Evolutionary conservation across 2,113 vertebrate species (phyloP).

Genomic region (Copsychus sechellarum): DNA sequence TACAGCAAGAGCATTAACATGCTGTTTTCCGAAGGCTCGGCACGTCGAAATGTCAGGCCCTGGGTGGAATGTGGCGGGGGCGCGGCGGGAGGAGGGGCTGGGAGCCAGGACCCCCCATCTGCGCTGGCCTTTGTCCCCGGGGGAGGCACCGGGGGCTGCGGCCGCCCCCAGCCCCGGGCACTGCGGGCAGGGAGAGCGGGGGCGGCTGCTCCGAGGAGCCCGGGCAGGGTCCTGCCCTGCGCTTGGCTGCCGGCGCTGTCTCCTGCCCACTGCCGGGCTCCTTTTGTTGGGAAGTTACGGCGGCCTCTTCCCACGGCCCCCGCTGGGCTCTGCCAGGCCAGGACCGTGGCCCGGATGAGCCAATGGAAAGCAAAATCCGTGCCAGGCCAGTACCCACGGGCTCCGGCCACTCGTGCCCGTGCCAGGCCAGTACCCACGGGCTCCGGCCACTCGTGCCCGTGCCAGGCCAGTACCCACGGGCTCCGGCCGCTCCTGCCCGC

Average conservation of each 20-base stretch:
- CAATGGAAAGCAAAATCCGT: background rate
- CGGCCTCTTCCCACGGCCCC: constrained; percentile 63
- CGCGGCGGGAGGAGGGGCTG: background rate
- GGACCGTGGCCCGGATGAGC: background rate
- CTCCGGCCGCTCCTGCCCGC: background rate
- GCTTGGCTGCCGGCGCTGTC: constrained; percentile 15
- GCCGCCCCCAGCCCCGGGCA: rapidly evolving
- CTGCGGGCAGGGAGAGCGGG: background rate
- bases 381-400: background rate
- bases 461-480: background rate
- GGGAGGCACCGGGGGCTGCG: background rate
- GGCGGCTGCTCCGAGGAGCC: background rate
- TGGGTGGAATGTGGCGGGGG: background rate
- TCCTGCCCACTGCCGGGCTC: constrained; percentile 31
- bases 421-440: background rate
- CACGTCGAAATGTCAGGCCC: constrained; percentile 23
- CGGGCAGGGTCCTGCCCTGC: background rate
- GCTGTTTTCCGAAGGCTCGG: background rate
- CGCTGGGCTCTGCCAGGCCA: constrained; percentile 41
- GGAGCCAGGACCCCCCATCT: rapidly evolving
- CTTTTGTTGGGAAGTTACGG: constrained; percentile 66
- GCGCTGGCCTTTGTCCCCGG: background rate
- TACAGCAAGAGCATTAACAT: background rate
- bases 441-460: background rate
- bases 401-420: background rate